Evolutionary conservation across 2,888 invertebrate genomes (phyloP), one percentile per base, ranked within the genome.

Genomic region (Thera obeliscata): DNA sequence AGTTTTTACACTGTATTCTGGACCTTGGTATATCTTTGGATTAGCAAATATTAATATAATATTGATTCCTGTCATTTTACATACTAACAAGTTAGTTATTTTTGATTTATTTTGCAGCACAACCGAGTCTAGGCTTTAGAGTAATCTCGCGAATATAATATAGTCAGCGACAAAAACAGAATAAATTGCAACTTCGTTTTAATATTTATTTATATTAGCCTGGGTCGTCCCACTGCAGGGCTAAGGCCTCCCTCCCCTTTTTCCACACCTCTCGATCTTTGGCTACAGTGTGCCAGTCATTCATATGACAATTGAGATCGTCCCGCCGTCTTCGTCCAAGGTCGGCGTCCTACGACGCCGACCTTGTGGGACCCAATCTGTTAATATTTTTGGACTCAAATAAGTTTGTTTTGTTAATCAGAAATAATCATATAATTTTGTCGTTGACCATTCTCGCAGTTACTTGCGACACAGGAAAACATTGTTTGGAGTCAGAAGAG

Each of bases 1-100:
- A 69, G 41, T 76, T 74, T 78, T 68, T 62, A 43, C 64, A 68
- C 65, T 74, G 70, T 54, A 70, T 80, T 76, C 73, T 76, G 77
- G 75, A 79, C 75, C 73, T 69, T 66, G 64, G 33, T 9, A 63
- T 43, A 56, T 64, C 73, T 70, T 70, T 71, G 72, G 70, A 69
- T 57, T 52, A 61, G 41, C 33, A 48, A 55, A 54, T 50, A 52
- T 52, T 54, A 46, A 63, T 56, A 67, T 43, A 58, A 63, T 63
- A 63, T 63, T 56, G 61, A 60, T 65, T 55, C 46, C 22, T 49
- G 62, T 22, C 43, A 58, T 56, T 60, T 52, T 38, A 43, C 50
- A 60, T 50, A 9, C 35, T 49, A 58, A 49, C 2, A 3, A 54
- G n/a, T 58, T 46, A 43, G 12, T 62, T 56, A 49, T 33, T 61